Evolutionary conservation across 2,888 invertebrate species (phyloP).

Genomic region (Polyploca ridens): DNA sequence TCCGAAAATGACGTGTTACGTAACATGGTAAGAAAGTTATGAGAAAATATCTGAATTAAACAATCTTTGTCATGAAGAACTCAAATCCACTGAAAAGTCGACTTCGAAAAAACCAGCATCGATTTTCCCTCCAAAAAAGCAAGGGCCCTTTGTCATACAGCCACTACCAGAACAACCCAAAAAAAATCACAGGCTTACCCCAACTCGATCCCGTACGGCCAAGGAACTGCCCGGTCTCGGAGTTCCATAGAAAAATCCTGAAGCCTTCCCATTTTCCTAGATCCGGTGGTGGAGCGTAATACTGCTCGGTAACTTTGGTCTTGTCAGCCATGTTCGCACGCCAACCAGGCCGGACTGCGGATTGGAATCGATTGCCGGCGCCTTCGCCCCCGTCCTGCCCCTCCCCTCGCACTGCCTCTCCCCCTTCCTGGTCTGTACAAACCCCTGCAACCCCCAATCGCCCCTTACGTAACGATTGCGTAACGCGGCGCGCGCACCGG

Average conservation of each 20-base stretch:
- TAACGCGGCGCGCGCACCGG: slow-evolving; percentile 76
- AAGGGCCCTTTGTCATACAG: slow-evolving; percentile 18
- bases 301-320: slow-evolving; percentile 88
- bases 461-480: slow-evolving; percentile 80
- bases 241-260: slow-evolving; percentile 94
- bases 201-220: slow-evolving; percentile 97
- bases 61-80: neutral
- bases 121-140: slow-evolving; percentile 63
- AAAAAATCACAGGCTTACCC: slow-evolving; percentile 89
- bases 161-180: slow-evolving; percentile 15
- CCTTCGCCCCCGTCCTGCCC: slow-evolving; percentile 60
- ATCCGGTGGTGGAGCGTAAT: slow-evolving; percentile 91
- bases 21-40: neutral
- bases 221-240: slow-evolving; percentile 95
- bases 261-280: slow-evolving; percentile 94
- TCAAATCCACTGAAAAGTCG: neutral
- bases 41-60: no score
- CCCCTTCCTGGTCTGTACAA: slow-evolving; percentile 47
- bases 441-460: slow-evolving; percentile 65
- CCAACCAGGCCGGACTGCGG: slow-evolving; percentile 72
- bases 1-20: neutral
- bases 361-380: slow-evolving; percentile 73
- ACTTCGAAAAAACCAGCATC: slow-evolving; percentile 8
- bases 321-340: slow-evolving; percentile 89
- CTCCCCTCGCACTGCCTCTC: slow-evolving; percentile 36